Conservation (phyloP, 2,888 invertebrate species). For the Cyrtodaria siliqua region DNA sequence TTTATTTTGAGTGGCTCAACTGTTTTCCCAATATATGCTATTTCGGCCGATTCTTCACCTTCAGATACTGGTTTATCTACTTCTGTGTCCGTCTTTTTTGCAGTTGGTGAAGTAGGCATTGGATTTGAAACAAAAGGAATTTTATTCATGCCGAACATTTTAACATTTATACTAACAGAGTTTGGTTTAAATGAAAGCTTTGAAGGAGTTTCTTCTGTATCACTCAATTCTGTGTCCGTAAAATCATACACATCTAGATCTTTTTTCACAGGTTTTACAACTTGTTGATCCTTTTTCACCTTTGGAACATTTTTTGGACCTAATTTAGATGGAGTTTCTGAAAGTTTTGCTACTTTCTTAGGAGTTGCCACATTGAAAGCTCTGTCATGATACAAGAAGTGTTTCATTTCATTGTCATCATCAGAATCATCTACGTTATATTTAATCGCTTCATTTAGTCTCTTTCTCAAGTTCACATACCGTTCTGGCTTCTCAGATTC, state of each 20-base stretch:
- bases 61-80: slow-evolving; percentile 9
- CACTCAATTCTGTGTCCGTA: slow-evolving; percentile 59
- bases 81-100: slow-evolving; percentile 1
- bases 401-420: slow-evolving; percentile 33
- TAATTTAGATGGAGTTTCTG: slow-evolving; percentile 4
- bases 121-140: slow-evolving; percentile 47
- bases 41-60: slow-evolving; percentile 19
- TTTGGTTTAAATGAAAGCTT: slow-evolving; percentile 56
- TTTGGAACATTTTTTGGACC: background rate
- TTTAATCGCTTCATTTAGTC: slow-evolving; percentile 46
- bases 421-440: slow-evolving; percentile 59
- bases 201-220: slow-evolving; percentile 41
- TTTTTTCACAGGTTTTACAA: slow-evolving; percentile 22
- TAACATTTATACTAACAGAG: slow-evolving; percentile 53
- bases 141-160: slow-evolving; percentile 35
- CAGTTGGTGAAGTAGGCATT: slow-evolving; percentile 17
- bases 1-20: slow-evolving; percentile 65
- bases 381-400: too few relatives aligned
- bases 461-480: slow-evolving; percentile 39
- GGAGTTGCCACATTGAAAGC: too few relatives aligned
- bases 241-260: slow-evolving; percentile 58
- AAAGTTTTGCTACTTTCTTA: slow-evolving; percentile 19
- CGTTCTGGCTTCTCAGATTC: slow-evolving; percentile 42
- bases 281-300: background rate
- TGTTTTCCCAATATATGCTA: slow-evolving; percentile 50